Conservation (phyloP, 1,140 invertebrate genomes). For the Cryptotermes secundus region DNA sequence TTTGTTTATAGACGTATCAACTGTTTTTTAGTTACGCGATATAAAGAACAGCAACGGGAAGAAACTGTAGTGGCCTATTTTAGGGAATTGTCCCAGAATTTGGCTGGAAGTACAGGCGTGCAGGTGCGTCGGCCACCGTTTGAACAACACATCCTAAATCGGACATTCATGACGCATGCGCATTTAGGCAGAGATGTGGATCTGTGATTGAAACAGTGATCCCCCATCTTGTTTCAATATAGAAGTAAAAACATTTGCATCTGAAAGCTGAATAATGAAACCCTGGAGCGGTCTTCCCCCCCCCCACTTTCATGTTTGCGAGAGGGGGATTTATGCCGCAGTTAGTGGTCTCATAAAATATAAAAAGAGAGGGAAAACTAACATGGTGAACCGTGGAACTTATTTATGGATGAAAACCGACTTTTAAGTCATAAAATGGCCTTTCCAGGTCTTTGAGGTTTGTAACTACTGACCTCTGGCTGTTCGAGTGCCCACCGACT, state of each 20-base stretch:
- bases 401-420: slow-evolving; percentile 1
- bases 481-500: background rate
- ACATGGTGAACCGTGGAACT: background rate
- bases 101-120: too few relatives aligned
- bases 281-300: background rate
- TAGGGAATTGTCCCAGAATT: too few relatives aligned
- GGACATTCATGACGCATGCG: too few relatives aligned
- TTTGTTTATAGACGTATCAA: too few relatives aligned
- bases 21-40: too few relatives aligned
- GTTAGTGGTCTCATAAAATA: background rate
- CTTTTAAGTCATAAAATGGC: slow-evolving; percentile 4
- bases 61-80: too few relatives aligned
- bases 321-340: background rate
- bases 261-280: background rate
- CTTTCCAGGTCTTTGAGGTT: background rate
- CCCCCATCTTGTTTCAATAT: background rate
- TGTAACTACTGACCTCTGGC: background rate
- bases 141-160: too few relatives aligned
- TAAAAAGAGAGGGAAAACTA: background rate
- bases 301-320: background rate
- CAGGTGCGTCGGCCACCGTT: too few relatives aligned
- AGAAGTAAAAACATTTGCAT: slow-evolving; percentile 12
- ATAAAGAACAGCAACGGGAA: too few relatives aligned
- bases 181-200: too few relatives aligned
- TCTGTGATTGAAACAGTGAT: too few relatives aligned